Conservation (phyloP, 2,113 vertebrate species). For the Bubalus kerabau region DNA sequence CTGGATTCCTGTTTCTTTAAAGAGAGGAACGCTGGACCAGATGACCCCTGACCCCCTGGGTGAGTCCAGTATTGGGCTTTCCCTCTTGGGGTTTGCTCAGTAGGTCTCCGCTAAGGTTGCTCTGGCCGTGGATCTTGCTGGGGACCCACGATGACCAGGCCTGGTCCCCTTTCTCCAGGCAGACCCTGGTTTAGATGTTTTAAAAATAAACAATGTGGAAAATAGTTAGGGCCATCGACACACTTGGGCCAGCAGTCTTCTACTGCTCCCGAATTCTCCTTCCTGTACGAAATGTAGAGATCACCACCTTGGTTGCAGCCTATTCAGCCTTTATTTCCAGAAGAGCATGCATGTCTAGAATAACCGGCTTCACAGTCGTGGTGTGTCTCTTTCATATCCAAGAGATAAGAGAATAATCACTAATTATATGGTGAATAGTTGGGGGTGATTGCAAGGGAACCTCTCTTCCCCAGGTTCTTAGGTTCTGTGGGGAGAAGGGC, state of each 20-base stretch:
- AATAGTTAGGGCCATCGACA: neutral
- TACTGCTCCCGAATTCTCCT: neutral
- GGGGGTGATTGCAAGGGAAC: neutral
- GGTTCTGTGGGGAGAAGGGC: neutral
- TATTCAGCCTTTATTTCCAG: fast-evolving
- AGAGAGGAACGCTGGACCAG: neutral
- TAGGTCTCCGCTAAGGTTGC: neutral
- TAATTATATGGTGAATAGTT: neutral
- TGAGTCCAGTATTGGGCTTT: neutral
- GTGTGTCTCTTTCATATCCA: neutral
- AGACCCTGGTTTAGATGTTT: neutral
- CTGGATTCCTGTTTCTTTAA: neutral
- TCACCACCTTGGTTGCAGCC: neutral
- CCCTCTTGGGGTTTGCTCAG: neutral
- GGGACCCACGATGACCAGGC: neutral
- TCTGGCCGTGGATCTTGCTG: neutral
- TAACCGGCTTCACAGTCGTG: neutral
- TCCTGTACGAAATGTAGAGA: neutral
- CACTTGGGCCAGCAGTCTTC: neutral
- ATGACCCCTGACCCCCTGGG: neutral
- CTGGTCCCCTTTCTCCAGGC: neutral
- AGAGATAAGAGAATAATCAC: slow-evolving; percentile 18
- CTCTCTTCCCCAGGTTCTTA: neutral
- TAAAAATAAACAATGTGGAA: neutral
- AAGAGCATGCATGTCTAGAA: neutral